Conservation (phyloP, 2,797 vertebrate genomes). For the Lithobates sylvaticus region DNA sequence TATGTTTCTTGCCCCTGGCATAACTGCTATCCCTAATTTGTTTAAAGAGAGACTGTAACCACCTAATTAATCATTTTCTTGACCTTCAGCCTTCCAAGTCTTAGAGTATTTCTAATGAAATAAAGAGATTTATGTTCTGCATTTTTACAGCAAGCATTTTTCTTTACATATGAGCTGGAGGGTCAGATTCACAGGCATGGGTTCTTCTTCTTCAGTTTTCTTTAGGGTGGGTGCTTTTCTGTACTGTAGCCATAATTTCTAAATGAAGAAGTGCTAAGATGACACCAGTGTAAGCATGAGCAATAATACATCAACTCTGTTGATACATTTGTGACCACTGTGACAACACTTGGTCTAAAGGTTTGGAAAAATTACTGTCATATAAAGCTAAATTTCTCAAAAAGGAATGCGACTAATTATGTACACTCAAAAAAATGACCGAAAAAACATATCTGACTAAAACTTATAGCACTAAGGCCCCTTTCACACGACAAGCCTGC, state of each 20-base stretch:
- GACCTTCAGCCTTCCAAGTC: constrained; percentile 64
- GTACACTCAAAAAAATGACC: no score
- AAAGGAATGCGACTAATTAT: no score
- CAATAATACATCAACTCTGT: background rate
- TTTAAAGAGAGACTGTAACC: constrained; percentile 66
- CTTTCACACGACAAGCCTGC: no score
- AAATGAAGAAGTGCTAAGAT: background rate
- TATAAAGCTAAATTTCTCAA: no score
- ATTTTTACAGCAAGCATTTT: constrained; percentile 55
- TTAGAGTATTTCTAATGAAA: constrained; percentile 63
- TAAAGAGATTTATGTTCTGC: constrained; percentile 58
- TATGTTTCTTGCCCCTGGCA: constrained; percentile 59
- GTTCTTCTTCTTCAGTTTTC: background rate
- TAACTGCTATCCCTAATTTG: constrained; percentile 61
- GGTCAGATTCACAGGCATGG: background rate
- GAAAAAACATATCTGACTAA: no score
- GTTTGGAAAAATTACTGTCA: no score
- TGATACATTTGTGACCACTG: no score
- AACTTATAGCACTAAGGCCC: no score
- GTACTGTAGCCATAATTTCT: background rate
- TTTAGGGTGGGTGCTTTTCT: background rate
- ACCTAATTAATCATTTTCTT: constrained; percentile 65
- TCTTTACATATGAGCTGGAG: constrained; percentile 50
- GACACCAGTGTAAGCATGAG: background rate
- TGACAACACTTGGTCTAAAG: no score